Base-by-base conservation (phyloP, 2,113 vertebrate species). In the Addax nasomaculatus region DNA sequence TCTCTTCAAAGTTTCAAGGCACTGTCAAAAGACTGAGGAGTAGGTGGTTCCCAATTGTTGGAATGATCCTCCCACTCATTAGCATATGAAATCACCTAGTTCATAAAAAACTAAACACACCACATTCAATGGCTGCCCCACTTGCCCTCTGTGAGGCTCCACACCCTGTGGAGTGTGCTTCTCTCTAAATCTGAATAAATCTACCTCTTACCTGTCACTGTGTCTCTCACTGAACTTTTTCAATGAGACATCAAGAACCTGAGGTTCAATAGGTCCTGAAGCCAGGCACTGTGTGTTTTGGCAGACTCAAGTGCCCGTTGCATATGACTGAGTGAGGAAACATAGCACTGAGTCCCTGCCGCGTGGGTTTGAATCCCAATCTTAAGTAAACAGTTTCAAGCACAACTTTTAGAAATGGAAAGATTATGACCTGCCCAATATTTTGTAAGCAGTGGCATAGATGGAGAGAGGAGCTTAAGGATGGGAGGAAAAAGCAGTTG, bases 11-110 rank as follows among this genome's bases (percentile, higher is more conserved):
- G 8, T n/a, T 67, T 67, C 64, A n/a, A n/a, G 64, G 64, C 33
- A 67, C 14, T 21, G 17, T 36, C 2, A 1, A 67, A 67, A 21
- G 33, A 67, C 9, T 0, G n/a, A 67, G 9, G n/a, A 67, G 1
- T 36, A 10, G 33, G n/a, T 36, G 17, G n/a, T 67, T 67, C 64
- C n/a, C 64, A 67, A 11, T 21, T 36, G 17, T 36, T 67, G 64
- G 17, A 36, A 36, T 67, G 17, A 67, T 67, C 17, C 17, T 36
- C 33, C 33, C 64, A 67, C 8, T 67, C 0, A 1, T 36, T 67
- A 67, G 64, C 64, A 21, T 21, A 67, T 36, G 64, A 67, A 67
- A 67, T 36, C 64, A 67, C 64, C 17, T 17, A 36, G 17, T n/a
- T 67, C 64, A 67, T 36, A 67, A 67, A 36, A 21, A 67, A 21